phyloP scores from a whole-genome alignment of 2,888 invertebrate species.

The Thumatha senex region DNA sequence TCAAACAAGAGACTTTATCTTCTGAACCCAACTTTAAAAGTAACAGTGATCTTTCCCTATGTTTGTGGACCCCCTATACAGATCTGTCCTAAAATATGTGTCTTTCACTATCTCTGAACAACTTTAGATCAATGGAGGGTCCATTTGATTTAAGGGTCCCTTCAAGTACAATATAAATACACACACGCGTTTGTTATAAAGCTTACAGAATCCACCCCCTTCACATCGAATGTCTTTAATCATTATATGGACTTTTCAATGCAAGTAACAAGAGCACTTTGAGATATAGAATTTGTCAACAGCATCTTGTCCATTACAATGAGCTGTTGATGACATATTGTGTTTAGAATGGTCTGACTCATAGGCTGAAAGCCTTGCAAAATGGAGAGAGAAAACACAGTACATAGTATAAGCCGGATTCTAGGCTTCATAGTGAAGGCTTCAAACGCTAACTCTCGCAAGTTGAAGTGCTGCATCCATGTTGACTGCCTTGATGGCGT shows the following conservation, averaged over 20 bases:
- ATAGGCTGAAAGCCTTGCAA: too few relatives aligned
- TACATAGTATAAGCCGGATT: too few relatives aligned
- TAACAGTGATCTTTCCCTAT: background rate
- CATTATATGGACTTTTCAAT: conserved; percentile 12
- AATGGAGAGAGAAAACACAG: too few relatives aligned
- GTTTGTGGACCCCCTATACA: background rate
- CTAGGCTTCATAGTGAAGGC: too few relatives aligned
- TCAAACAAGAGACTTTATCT: background rate
- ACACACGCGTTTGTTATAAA: background rate
- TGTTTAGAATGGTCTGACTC: too few relatives aligned
- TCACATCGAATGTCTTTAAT: conserved; percentile 11
- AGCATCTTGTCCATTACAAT: conserved; percentile 42
- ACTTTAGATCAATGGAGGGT: background rate
- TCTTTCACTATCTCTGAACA: conserved; percentile 1
- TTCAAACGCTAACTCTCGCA: too few relatives aligned
- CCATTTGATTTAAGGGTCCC: background rate
- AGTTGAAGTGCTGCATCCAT: too few relatives aligned
- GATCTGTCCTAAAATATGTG: background rate
- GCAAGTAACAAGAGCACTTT: too few relatives aligned
- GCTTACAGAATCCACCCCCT: conserved; percentile 1
- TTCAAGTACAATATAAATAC: conserved; percentile 9
- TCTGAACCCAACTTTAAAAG: background rate
- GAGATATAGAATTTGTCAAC: conserved; percentile 34
- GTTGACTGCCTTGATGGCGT: too few relatives aligned
- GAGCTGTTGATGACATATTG: too few relatives aligned